Base-by-base conservation (phyloP, 2,797 vertebrate species). In the Alca torda region DNA sequence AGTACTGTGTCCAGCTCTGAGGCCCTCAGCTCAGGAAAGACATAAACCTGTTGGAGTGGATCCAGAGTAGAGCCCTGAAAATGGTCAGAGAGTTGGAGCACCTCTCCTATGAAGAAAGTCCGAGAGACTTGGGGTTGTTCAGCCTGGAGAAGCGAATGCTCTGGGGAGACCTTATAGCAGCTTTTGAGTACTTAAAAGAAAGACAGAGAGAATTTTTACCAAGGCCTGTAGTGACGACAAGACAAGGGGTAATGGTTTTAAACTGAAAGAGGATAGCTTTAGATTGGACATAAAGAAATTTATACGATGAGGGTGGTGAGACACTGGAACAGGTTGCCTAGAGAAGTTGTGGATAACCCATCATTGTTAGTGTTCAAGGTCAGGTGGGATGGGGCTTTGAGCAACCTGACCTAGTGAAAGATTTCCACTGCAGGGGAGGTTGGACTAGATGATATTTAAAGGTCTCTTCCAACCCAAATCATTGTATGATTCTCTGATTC, bases 41-140 rank as follows among this genome's bases (percentile, higher is more conserved):
- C 17, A 25, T 46, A 20, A 16, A 30, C 3, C n/a, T 54, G 3
- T 41, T 61, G 4, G 31, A 45, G 3, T 0, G 5, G 6, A 24
- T 75, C 11, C 16, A 23, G 2, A 67, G 8, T 9, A 76, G 2
- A 7, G 6, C 39, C 9, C 28, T 30, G 7, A 35, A 77, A 56
- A 65, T 5, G 3, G 2, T 37, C 18, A 46, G 11, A 14, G 23
- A 15, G 2, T 3, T 87, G 30, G 46, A 67, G 2, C 3, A 48
- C 5, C 2, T 69, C 14, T 74, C 10, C 10, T 25, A 3, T 48
- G n/a, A 56, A 53, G 24, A 53, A 57, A 74, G 18, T 7, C 17
- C 1, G 2, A 57, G 18, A 25, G 2, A 45, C 3, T 28, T 72
- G 30, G 4, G 7, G 1, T 35, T 81, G 20, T 41, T 54, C 19